Conservation (phyloP, 1,140 invertebrate species). For the Anastrepha ludens region DNA sequence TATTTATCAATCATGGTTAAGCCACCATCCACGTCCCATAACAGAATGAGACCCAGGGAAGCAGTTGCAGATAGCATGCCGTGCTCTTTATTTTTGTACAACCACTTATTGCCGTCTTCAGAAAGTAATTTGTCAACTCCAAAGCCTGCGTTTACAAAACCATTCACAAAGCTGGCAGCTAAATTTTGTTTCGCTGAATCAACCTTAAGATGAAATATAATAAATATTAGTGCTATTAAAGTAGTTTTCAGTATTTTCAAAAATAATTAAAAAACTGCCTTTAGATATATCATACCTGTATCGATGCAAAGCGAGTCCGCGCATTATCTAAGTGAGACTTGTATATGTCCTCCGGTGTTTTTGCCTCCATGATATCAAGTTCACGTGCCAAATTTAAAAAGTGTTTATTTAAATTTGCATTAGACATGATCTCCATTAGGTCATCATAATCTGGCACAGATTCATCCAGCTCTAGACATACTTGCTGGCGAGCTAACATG, state of each 20-base stretch:
- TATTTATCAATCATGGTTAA: slow-evolving; percentile 99
- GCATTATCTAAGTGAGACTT: slow-evolving; percentile 97
- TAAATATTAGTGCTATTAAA: background rate
- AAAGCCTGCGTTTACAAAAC: slow-evolving; percentile 99
- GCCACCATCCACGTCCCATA: slow-evolving; percentile 99
- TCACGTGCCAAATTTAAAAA: slow-evolving; percentile 97
- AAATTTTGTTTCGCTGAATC: slow-evolving; percentile 98
- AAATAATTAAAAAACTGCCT: background rate
- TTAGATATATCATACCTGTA: slow-evolving; percentile 75
- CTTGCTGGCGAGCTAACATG: slow-evolving; percentile 97
- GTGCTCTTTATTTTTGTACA: slow-evolving; percentile 99
- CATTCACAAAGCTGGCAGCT: slow-evolving; percentile 99
- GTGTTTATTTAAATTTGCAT: slow-evolving; percentile 96
- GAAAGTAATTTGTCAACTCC: slow-evolving; percentile 97
- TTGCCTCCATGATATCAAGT: slow-evolving; percentile 99
- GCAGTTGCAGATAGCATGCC: slow-evolving; percentile 99
- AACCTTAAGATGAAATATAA: slow-evolving; percentile 75
- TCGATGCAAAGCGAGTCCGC: slow-evolving; percentile 87
- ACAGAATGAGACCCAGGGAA: slow-evolving; percentile 91
- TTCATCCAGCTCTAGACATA: slow-evolving; percentile 86
- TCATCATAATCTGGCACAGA: slow-evolving; percentile 87
- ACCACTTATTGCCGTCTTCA: slow-evolving; percentile 98
- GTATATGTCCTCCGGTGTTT: slow-evolving; percentile 99
- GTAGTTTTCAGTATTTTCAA: background rate
- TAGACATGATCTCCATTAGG: slow-evolving; percentile 96